Percentiles rank a stretch among this genome's conserved stretches.
These are phyloP conservation scores for Drosophila rellima DNA, from an alignment of 2,888 invertebrate genomes.

Conservation along the genomic window DNA sequence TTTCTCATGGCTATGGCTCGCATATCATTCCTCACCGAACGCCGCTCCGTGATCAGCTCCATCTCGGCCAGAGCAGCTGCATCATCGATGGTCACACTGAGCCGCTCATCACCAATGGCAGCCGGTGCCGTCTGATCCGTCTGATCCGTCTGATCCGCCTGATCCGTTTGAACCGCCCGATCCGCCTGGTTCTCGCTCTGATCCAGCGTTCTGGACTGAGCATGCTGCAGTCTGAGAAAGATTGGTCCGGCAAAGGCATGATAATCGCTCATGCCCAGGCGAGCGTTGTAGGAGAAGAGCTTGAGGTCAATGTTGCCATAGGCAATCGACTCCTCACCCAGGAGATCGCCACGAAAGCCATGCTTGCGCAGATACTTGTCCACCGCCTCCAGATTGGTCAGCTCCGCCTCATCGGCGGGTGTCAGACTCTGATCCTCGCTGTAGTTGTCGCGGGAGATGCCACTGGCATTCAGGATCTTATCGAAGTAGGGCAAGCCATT, in stretches of 20 bases:
- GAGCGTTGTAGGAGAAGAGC: slow-evolving; percentile 84
- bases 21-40: slow-evolving; percentile 84
- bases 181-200: slow-evolving; percentile 9
- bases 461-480: slow-evolving; percentile 80
- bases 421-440: slow-evolving; percentile 67
- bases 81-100: slow-evolving; percentile 81
- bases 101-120: slow-evolving; percentile 77
- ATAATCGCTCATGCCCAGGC: slow-evolving; percentile 82
- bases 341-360: slow-evolving; percentile 85
- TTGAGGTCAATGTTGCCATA: slow-evolving; percentile 86
- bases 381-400: slow-evolving; percentile 83
- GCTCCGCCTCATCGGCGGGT: slow-evolving; percentile 71
- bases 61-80: slow-evolving; percentile 82
- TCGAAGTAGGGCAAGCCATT: slow-evolving; percentile 84
- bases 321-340: slow-evolving; percentile 84
- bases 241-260: slow-evolving; percentile 85
- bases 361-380: slow-evolving; percentile 82
- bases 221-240: slow-evolving; percentile 82
- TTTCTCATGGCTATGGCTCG: slow-evolving; percentile 82
- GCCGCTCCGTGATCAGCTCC: slow-evolving; percentile 83
- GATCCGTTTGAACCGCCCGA: slow-evolving; percentile 27
- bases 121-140: slow-evolving; percentile 48
- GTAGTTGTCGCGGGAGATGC: slow-evolving; percentile 74
- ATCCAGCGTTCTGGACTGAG: slow-evolving; percentile 37
- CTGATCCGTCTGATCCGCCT: slow-evolving; percentile 2